phyloP scores from a whole-genome alignment of 2,888 invertebrate genomes.

The Bugulina stolonifera region DNA sequence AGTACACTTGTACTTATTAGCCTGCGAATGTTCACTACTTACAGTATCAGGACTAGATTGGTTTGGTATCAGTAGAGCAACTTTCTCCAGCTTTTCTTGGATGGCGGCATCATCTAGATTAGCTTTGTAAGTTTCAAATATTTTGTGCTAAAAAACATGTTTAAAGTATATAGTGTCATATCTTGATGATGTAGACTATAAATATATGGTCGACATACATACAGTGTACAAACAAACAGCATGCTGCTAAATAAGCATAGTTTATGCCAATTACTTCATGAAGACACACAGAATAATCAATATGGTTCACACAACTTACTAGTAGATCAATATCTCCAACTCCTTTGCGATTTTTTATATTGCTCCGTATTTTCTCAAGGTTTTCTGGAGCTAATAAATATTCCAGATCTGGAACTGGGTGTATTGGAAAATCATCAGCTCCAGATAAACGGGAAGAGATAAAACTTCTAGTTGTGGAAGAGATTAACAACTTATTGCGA shows the following conservation, averaged over 20 bases:
- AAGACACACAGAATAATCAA: too few species aligned
- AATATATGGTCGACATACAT: too few species aligned
- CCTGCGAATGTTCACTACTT: conserved; percentile 27
- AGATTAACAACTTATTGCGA: too few species aligned
- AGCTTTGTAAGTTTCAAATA: not conserved
- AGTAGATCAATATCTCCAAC: conserved; percentile 62
- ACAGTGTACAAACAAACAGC: too few species aligned
- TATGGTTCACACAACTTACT: too few species aligned
- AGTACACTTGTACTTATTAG: too few species aligned
- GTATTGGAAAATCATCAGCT: not conserved
- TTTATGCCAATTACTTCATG: too few species aligned
- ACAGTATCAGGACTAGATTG: conserved; percentile 64
- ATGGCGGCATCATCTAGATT: not conserved
- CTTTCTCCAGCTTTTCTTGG: not conserved
- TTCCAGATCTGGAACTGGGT: conserved; percentile 65
- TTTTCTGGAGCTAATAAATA: conserved; percentile 64
- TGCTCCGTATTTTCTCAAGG: conserved; percentile 60
- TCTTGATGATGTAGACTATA: too few species aligned
- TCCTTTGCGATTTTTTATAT: conserved; percentile 65
- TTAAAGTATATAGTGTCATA: too few species aligned
- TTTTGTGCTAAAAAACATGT: not conserved
- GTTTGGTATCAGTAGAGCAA: conserved; percentile 69
- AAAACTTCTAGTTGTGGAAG: too few species aligned
- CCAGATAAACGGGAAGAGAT: too few species aligned
- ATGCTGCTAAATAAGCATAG: too few species aligned